Evolutionary conservation across 2,888 invertebrate species (phyloP), one percentile per base, ranked within the genome.

Genomic region (Drosophila gaucha): DNA sequence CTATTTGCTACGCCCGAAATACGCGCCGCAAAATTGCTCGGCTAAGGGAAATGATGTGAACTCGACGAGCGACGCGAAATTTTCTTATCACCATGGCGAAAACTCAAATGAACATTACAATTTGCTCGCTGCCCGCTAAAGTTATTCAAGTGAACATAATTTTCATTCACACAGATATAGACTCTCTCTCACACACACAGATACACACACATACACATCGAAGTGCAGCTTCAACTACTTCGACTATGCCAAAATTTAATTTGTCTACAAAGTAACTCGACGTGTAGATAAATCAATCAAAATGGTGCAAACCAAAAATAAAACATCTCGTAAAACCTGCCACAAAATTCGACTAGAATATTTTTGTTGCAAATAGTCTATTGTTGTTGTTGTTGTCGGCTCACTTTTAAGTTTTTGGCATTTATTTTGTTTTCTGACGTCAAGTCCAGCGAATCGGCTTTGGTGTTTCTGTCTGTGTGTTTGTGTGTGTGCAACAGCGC

Each of bases 141-240:
- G 18, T 86, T 88, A 88, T 80, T 89, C 85, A 79, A 86, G 74
- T 86, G 90, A 78, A 86, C 86, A 89, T 88, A 89, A 89, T 86
- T 89, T 84, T 74, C 75, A 84, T 83, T 77, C 59, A 57, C 56
- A 57, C 63, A 46, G n/a, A 18, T 38, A 2, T 20, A 14, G n/a
- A 46, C 62, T 51, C 55, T 59, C 52, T 41, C 9, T 12, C 33
- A 0, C 20, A 10, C 12, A 22, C 31, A 66, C 33, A 3, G 14
- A 43, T 12, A 22, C 31, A 66, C 33, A 3, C 22, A 43, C 38
- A 44, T 20, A n/a, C 16, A 38, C 20, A 62, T 1, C 8, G 10
- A 41, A 55, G 52, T 38, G 59, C 59, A 65, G 55, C 69, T 69
- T 65, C 44, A 65, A 58, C 51, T 68, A 51, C 38, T 52, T 44